Percentiles rank a stretch among this genome's conserved stretches.
phyloP scores from a whole-genome alignment of 2,888 invertebrate genomes.

The Philereme vetulata region DNA sequence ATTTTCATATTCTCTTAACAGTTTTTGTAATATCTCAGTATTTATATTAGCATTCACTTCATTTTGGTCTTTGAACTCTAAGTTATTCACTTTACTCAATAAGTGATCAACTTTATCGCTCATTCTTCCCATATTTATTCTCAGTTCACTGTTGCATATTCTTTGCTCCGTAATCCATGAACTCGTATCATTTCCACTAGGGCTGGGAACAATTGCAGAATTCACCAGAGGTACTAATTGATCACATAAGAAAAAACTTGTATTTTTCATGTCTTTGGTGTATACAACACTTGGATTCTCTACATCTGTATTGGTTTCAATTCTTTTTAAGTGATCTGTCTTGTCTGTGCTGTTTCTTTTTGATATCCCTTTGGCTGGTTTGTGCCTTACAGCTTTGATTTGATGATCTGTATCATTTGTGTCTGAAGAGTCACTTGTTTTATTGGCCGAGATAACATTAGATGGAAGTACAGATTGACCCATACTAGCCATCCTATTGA shows the following conservation, averaged over 20 bases:
- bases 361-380: conserved; percentile 50
- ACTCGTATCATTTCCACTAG: conserved; percentile 53
- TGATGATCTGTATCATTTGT: conserved; percentile 52
- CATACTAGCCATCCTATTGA: conserved; percentile 74
- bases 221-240: conserved; percentile 58
- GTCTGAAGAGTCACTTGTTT: conserved; percentile 70
- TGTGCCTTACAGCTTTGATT: conserved; percentile 57
- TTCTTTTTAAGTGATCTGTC: conserved; percentile 40
- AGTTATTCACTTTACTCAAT: conserved; percentile 54
- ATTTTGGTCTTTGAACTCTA: conserved; percentile 43
- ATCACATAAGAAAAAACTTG: conserved; percentile 44
- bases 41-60: conserved; percentile 45
- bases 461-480: conserved; percentile 73
- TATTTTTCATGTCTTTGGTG: conserved; percentile 38
- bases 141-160: conserved; percentile 68
- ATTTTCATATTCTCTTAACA: conserved; percentile 70
- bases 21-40: conserved; percentile 61
- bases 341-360: conserved; percentile 53
- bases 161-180: conserved; percentile 70
- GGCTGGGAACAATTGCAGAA: conserved; percentile 41
- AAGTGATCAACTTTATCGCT: conserved; percentile 67
- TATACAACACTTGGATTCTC: conserved; percentile 37
- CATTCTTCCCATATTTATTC: conserved; percentile 69
- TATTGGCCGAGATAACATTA: conserved; percentile 42
- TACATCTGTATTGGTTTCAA: conserved; percentile 43